Percentiles rank a stretch among this genome's conserved stretches.
Evolutionary conservation across 2,113 vertebrate genomes (phyloP).

Genomic region (Cyanoramphus novaezelandiae): DNA sequence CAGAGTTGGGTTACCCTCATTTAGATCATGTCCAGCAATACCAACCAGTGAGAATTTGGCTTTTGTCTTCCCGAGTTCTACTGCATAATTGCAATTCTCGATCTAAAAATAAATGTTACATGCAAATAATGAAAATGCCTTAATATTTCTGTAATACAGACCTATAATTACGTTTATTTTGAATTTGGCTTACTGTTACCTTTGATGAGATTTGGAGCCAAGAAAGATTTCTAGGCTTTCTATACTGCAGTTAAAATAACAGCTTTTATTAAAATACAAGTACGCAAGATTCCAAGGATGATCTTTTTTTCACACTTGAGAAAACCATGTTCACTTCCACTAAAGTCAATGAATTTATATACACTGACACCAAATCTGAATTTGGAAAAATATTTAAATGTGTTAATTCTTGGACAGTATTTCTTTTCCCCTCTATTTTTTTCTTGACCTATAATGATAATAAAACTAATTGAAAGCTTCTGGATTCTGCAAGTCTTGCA

Average conservation of each 20-base stretch:
- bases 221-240: not conserved
- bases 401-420: not conserved
- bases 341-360: not conserved
- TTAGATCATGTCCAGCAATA: constrained; percentile 91
- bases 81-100: constrained; percentile 97
- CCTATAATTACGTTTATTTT: not conserved
- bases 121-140: not conserved
- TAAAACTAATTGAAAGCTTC: not conserved
- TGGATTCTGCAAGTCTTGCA: not conserved
- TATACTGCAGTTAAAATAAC: not conserved
- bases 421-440: not conserved
- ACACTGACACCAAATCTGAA: not conserved
- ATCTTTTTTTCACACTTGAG: not conserved
- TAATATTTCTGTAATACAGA: not conserved
- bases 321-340: not conserved
- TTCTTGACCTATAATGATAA: not conserved
- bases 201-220: not conserved
- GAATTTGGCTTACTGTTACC: not conserved
- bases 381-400: not conserved
- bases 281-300: not conserved
- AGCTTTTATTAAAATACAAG: not conserved
- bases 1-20: constrained; percentile 88
- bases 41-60: constrained; percentile 96
- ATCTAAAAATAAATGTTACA: constrained; percentile 76
- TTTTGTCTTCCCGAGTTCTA: constrained; percentile 85